These are phyloP conservation scores for Enteromius radiatus DNA, from an alignment of 2,797 vertebrate species.

Conservation along the genomic window DNA sequence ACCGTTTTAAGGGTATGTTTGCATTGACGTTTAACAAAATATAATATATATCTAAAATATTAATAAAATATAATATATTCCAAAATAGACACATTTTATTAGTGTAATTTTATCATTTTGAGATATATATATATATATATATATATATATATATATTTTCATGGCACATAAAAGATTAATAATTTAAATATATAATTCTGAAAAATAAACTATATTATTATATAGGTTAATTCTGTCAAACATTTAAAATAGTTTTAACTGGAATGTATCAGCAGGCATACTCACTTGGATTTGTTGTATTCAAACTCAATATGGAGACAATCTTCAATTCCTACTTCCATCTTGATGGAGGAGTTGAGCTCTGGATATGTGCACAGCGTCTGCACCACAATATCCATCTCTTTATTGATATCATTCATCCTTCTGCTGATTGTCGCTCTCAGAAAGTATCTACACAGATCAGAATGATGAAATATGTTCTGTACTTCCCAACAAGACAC, in stretches of 20 bases:
- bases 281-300: conserved; percentile 99
- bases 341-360: conserved; percentile 98
- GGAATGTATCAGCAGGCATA: neutral
- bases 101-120: neutral
- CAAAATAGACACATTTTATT: neutral
- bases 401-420: conserved; percentile 94
- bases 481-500: neutral
- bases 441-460: conserved; percentile 90
- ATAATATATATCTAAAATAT: too few relatives aligned
- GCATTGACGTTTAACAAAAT: neutral
- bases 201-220: too few relatives aligned
- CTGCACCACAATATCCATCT: conserved; percentile 98
- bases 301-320: conserved; percentile 99
- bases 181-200: too few relatives aligned
- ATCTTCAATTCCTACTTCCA: conserved; percentile 99
- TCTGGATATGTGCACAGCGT: conserved; percentile 96
- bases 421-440: conserved; percentile 93
- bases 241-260: neutral
- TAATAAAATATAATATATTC: too few relatives aligned
- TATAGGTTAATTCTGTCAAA: too few relatives aligned
- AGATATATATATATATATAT: too few relatives aligned
- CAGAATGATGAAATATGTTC: neutral
- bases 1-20: neutral
- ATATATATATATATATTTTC: too few relatives aligned
- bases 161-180: too few relatives aligned